Evolutionary conservation across 1,140 invertebrate species (phyloP), one percentile per base, ranked within the genome.

Genomic region (Choristoneura fumiferana): DNA sequence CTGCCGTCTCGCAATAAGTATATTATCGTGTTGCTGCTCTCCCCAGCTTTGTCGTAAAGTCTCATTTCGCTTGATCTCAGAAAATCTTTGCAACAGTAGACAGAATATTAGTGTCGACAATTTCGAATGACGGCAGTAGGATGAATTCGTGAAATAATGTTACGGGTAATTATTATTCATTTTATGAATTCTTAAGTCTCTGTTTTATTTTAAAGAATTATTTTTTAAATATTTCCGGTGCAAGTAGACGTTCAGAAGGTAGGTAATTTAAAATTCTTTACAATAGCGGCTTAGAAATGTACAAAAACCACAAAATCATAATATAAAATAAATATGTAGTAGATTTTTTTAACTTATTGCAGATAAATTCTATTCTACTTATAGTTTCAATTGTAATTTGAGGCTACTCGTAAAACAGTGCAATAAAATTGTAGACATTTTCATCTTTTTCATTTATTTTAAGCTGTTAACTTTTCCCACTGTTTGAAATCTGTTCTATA

Each of bases 21-120:
- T 45, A 8, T 45, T 45, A 45, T 45, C 9, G 8, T 22, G 18
- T 45, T 10, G 17, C n/a, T 9, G 10, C 17, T 9, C 18, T 8
- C 13, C 40, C 18, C 9, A 10, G 40, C 40, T 45, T 45, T 45
- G 40, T 45, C 40, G 40, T 45, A 45, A 45, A 45, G 40, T 45
- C 18, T 45, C 40, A 45, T 45, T 45, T 45, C 17, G 40, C 13
- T 13, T 45, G 40, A 45, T 45, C 40, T 45, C 10, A 17, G 40
- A 45, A 45, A 45, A 45, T 45, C 40, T 45, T 1, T 45, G n/a
- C 17, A 4, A 45, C 13, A 22, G 10, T 17, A 45, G 15, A 18
- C 40, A 45, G 40, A 22, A 22, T n/a, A 45, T 10, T 14, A 22
- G 10, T n/a, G 18, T 15, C 3, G 4, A 2, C 14, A 45, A 15